Evolutionary conservation across 1,140 invertebrate genomes (phyloP), one percentile per base, ranked within the genome.

Genomic region (Linepithema humile): DNA sequence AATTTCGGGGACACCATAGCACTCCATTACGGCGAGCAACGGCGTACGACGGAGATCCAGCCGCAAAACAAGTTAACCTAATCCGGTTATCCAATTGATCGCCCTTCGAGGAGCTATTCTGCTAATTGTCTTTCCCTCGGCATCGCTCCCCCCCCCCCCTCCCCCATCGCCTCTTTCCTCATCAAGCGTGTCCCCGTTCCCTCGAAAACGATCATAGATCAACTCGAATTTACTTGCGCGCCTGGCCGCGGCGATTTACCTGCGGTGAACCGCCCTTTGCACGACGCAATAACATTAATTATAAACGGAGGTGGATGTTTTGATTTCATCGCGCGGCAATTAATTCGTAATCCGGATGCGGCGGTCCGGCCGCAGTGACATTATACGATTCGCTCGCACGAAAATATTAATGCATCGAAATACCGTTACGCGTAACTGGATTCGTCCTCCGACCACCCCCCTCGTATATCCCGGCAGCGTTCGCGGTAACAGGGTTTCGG

Each of bases 31-130:
- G 45, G 45, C 65, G 85, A 72, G 50, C 60, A 69, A 38, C 60
- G 82, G 85, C 59, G 78, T 82, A 86, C 48, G 82, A 84, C 89
- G 84, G 85, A 80, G 88, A 86, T 80, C 77, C 72, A 72, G 89
- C 92, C 92, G 77, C 89, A 90, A 86, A 91, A 92, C 90, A 88
- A 91, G 92, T 93, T 92, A 91, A 90, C 85, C 85, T 91, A 91
- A 94, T 90, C 87, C 83, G 65, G 85, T 93, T 93, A 93, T 89
- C 90, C 90, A 84, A 93, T 93, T 89, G 91, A 92, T 92, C 89
- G 73, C 89, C 90, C 89, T 91, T 90, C 82, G 86, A 82, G 88
- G 84, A 91, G 82, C 91, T 88, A 93, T 93, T 93, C 90, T 87
- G 83, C 89, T 92, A 92, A 93, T 94, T 93, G 91, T 92, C 86